Evolutionary conservation across 2,797 vertebrate genomes (phyloP), one percentile per base, ranked within the genome.

Genomic region (Pipistrellus nathusii): DNA sequence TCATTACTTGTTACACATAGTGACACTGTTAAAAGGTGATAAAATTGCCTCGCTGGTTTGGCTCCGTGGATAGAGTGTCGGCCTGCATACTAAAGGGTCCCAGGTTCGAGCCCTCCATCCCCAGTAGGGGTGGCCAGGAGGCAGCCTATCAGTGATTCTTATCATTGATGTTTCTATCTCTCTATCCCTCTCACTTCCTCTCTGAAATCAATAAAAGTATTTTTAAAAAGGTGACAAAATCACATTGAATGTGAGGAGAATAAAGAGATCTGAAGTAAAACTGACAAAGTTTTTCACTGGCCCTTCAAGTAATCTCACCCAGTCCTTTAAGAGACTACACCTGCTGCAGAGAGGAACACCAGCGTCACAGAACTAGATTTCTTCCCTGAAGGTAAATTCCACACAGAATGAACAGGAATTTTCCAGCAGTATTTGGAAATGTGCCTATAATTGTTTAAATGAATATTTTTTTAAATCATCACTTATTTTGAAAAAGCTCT

Each of bases 181-280:
- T 62, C 59, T 62, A 62, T 62, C 9, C 27, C 59, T 30, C 59
- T 30, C 59, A 2, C 27, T 62, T 30, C 27, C 59, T 62, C 27
- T 30, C 57, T 59, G 57, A 59, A 59, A 59, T 59, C 25, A 59
- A 59, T 59, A 59, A 59, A 59, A 59, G 2, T 14, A 11, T 44
- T 44, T 44, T 44, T 44, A 11, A 62, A 62, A 62, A 62, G 2
- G 59, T 62, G 27, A 30, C 59, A 62, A 62, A 72, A 59, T 94
- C 64, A 94, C 5, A 85, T 21, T 35, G 84, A 77, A 68, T 30
- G 62, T 32, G 84, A 82, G 62, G 32, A 90, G n/a, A 15, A 84
- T 17, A 72, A 87, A 35, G 17, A 88, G 62, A 64, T 85, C 76
- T 89, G 68, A 80, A 94, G 91, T 23, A 85, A 91, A 93, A 96